Percentiles rank a stretch among this genome's conserved stretches.
Evolutionary conservation across 2,888 invertebrate genomes (phyloP).

Genomic region (Drosophila austrosaltans): DNA sequence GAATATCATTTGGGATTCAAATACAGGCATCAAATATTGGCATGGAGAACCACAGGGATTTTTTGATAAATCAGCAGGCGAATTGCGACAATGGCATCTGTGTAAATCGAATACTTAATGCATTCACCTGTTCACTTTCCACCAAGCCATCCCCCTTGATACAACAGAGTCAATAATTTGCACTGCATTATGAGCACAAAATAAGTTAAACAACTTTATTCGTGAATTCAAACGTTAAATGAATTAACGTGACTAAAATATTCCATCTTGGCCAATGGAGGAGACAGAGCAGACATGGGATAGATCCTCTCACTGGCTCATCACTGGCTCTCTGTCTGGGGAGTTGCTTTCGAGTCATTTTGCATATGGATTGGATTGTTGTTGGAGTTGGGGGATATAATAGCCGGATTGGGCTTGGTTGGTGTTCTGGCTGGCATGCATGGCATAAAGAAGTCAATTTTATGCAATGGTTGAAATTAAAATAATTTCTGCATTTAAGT

Average conservation of each 20-base stretch:
- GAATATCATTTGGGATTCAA: no score
- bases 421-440: conserved; percentile 45
- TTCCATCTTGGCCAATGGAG: conserved; percentile 58
- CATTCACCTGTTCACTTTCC: conserved; percentile 50
- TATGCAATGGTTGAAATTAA: conserved; percentile 65
- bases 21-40: no score
- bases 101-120: conserved; percentile 76
- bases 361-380: conserved; percentile 63
- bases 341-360: conserved; percentile 28
- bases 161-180: conserved; percentile 51
- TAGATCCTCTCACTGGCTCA: neutral
- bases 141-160: neutral
- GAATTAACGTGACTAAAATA: conserved; percentile 80
- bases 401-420: conserved; percentile 25
- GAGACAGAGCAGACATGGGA: conserved; percentile 1
- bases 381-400: neutral
- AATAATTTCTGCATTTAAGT: conserved; percentile 64
- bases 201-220: conserved; percentile 80
- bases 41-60: conserved; percentile 14
- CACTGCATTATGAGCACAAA: conserved; percentile 71
- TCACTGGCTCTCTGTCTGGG: conserved; percentile 17
- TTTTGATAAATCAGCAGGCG: conserved; percentile 51
- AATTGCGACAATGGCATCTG: conserved; percentile 38
- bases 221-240: conserved; percentile 71
- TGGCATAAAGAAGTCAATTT: conserved; percentile 61